Evolutionary conservation across 2,113 vertebrate species (phyloP).

Genomic region (Lophochroa leadbeateri): DNA sequence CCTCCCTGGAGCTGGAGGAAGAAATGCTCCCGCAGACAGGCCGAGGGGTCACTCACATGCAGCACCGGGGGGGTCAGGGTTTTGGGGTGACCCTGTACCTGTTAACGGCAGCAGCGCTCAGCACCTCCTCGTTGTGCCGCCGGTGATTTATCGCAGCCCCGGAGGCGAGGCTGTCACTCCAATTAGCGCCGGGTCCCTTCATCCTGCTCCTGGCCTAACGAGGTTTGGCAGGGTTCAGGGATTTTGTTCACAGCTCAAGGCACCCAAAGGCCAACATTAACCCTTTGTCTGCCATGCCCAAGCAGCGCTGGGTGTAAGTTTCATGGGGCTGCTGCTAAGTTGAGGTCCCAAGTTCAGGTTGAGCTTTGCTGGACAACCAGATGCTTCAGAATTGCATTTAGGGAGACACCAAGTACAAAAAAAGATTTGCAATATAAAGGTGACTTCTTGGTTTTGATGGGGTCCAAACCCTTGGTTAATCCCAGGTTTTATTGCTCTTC

Average conservation of each 20-base stretch:
- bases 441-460: not conserved
- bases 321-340: accelerated
- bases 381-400: not conserved
- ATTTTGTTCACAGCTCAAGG: not conserved
- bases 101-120: not conserved
- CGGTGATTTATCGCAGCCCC: not conserved
- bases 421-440: not conserved
- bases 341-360: accelerated
- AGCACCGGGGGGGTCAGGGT: not conserved
- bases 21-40: accelerated
- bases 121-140: not conserved
- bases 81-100: not conserved
- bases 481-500: not conserved
- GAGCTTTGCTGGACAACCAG: not conserved
- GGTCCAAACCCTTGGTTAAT: not conserved
- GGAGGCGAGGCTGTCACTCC: not conserved
- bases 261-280: not conserved
- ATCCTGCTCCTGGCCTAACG: not conserved
- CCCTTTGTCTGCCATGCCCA: not conserved
- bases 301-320: not conserved
- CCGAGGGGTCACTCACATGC: not conserved
- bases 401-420: not conserved
- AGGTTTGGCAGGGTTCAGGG: not conserved
- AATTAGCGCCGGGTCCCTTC: not conserved
- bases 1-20: not conserved